Base-by-base conservation (phyloP, 2,797 vertebrate species). In the Setipinna tenuifilis region DNA sequence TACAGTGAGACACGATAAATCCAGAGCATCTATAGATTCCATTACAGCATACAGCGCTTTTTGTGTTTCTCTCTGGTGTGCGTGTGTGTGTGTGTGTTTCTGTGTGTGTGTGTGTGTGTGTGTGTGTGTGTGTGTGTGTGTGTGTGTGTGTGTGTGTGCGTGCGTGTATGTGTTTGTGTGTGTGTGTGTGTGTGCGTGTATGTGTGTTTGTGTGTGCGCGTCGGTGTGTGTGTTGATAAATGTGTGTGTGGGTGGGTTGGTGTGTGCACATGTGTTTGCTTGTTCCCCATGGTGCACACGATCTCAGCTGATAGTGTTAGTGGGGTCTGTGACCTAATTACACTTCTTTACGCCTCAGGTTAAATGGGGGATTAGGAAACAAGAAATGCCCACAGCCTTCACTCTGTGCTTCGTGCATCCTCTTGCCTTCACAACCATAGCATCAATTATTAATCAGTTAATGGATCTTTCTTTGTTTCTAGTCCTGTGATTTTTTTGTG, bases 321-420 rank as follows among this genome's bases (percentile, higher is more conserved):
- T 65, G 61, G 23, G n/a, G 61, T 65, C 61, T 87, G 87, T 93
- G 94, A 94, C 93, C 93, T 92, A 25, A 65, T 65, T 25, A 65
- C 9, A 23, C 9, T 25, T 6, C 61, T 23, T 65, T 6, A 11
- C 11, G 61, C 61, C 61, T 65, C 6, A 65, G 61, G n/a, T 25
- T 23, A 59, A 59, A 59, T 59, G 58, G 58, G 19, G n/a, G n/a
- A 65, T 65, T 65, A 65, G 25, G n/a, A 65, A 65, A 25, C 61
- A 65, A 25, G n/a, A 23, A 23, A 10, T 65, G n/a, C 10, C n/a
- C 7, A 65, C n/a, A 65, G 61, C 61, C n/a, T 65, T 25, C n/a
- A 65, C 23, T 65, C n/a, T 25, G 6, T 25, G n/a, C 61, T 65
- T 12, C 6, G 61, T 65, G 61, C 61, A 65, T 2, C 61, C n/a